phyloP scores from a whole-genome alignment of 2,113 vertebrate species.

The Varanus komodoensis region DNA sequence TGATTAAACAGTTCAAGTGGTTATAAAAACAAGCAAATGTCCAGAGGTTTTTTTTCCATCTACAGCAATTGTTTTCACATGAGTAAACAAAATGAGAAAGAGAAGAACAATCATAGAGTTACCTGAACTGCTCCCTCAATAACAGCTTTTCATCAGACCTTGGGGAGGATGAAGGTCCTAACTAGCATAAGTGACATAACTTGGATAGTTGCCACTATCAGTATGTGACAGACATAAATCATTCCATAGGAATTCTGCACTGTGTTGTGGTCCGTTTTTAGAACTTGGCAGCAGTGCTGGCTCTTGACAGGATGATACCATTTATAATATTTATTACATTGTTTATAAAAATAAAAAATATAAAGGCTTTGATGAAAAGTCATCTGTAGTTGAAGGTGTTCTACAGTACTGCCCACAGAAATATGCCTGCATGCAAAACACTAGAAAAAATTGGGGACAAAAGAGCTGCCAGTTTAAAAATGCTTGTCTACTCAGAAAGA shows the following conservation, averaged over 20 bases:
- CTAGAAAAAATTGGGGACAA: neutral
- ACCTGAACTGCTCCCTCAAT: neutral
- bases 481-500: neutral
- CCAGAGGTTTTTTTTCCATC: neutral
- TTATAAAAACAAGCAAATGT: accelerated
- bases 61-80: neutral
- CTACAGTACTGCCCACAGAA: neutral
- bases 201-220: conserved; percentile 28
- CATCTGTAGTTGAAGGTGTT: neutral
- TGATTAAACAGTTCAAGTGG: neutral
- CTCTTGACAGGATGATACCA: conserved; percentile 52
- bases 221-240: conserved; percentile 37
- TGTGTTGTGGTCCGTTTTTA: conserved; percentile 53
- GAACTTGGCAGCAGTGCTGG: neutral
- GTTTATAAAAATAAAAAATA: conserved; percentile 8
- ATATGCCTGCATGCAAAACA: neutral
- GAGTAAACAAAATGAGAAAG: neutral
- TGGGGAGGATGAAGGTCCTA: neutral
- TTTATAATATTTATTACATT: accelerated
- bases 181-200: neutral
- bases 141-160: accelerated
- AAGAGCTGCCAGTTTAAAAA: neutral
- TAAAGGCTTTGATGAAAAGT: neutral
- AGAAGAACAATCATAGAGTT: neutral
- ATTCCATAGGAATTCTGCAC: conserved; percentile 27